Conservation (phyloP, 2,113 vertebrate species). For the Azemiops feae region DNA sequence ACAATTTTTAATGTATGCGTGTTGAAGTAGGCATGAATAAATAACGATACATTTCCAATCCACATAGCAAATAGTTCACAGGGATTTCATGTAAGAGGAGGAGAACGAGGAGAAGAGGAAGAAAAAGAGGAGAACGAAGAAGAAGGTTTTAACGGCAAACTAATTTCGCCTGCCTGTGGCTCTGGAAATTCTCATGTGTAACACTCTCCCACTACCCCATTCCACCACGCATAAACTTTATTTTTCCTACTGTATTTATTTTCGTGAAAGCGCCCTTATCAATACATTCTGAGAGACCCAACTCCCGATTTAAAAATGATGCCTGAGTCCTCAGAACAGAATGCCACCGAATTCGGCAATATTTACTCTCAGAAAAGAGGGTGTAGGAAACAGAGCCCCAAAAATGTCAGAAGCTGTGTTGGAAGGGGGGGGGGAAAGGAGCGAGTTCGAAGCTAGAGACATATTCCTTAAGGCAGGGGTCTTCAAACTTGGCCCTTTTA, state of each 20-base stretch:
- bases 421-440: not conserved
- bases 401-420: too few species aligned
- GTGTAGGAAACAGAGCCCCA: too few species aligned
- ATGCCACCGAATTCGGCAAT: not conserved
- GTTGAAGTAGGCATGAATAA: not conserved
- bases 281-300: not conserved
- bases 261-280: not conserved
- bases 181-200: not conserved
- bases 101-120: not conserved
- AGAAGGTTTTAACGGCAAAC: too few species aligned
- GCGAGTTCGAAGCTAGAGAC: too few species aligned
- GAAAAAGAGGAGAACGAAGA: too few species aligned
- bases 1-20: too few species aligned
- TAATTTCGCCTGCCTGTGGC: not conserved
- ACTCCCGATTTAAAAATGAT: not conserved
- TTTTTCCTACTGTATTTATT: not conserved
- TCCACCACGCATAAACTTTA: too few species aligned
- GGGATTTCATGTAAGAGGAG: not conserved
- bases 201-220: too few species aligned
- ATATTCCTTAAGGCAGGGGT: not conserved
- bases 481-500: too few species aligned
- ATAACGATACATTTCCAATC: not conserved
- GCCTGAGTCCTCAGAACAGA: not conserved
- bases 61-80: not conserved
- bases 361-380: not conserved